phyloP scores from a whole-genome alignment of 2,113 vertebrate species.

The Malurus elegans region DNA sequence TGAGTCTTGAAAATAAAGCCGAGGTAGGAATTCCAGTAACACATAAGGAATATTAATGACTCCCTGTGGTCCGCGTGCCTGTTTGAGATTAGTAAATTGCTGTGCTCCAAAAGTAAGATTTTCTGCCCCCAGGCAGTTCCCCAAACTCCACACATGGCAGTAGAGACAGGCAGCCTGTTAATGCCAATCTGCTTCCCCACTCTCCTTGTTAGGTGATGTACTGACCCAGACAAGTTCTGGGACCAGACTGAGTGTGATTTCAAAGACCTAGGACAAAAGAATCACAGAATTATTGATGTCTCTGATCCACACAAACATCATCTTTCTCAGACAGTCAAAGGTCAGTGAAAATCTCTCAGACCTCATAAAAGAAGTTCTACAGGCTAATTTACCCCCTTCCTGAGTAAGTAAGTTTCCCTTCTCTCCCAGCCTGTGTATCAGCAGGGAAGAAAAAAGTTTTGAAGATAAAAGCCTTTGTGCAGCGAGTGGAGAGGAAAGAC shows the following conservation, averaged over 20 bases:
- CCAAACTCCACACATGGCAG: not conserved
- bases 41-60: not conserved
- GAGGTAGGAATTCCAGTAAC: not conserved
- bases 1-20: not conserved
- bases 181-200: not conserved
- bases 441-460: slow-evolving; percentile 46
- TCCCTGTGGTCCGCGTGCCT: accelerated
- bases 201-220: not conserved
- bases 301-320: slow-evolving; percentile 36
- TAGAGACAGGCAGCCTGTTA: not conserved
- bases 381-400: slow-evolving; percentile 42
- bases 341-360: slow-evolving; percentile 37
- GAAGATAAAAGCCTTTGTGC: slow-evolving; percentile 24
- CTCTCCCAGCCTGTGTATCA: not conserved
- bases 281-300: slow-evolving; percentile 44
- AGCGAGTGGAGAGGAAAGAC: not conserved
- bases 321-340: slow-evolving; percentile 14
- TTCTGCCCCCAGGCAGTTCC: not conserved
- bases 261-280: slow-evolving; percentile 40
- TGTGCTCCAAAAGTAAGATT: not conserved
- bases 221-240: slow-evolving; percentile 15
- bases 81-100: not conserved
- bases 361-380: slow-evolving; percentile 42
- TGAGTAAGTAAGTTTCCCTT: slow-evolving; percentile 28
- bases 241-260: slow-evolving; percentile 6